Conservation (phyloP, 1,140 invertebrate species). For the Neotoxoptera formosana region DNA sequence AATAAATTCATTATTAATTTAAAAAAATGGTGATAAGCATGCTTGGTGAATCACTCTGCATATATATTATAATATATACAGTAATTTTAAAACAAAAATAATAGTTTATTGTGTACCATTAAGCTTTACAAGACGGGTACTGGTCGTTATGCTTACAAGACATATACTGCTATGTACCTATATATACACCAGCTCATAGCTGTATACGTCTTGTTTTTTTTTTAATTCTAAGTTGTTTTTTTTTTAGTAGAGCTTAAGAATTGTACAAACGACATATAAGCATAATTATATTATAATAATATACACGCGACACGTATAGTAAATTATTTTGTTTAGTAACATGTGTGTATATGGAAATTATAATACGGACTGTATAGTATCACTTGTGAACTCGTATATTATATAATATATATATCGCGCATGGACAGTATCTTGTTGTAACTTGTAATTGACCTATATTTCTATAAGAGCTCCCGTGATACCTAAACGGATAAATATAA, state of each 20-base stretch:
- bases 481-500: background rate
- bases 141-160: no score
- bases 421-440: slow-evolving; percentile 21
- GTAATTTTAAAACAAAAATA: background rate
- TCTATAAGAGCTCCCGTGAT: background rate
- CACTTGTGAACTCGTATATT: background rate
- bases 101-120: background rate
- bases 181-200: background rate
- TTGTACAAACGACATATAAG: background rate
- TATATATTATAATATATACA: no score
- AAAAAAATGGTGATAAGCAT: no score
- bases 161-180: no score
- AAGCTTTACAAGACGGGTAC: no score
- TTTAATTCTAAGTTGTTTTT: background rate
- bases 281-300: background rate
- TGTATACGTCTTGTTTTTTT: background rate
- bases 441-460: slow-evolving; percentile 27
- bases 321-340: background rate
- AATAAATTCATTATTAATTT: no score
- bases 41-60: no score
- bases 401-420: background rate
- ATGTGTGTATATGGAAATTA: background rate
- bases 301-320: background rate
- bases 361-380: slow-evolving; percentile 1
- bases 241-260: background rate